phyloP scores from a whole-genome alignment of 2,797 vertebrate genomes.

The Tangara arthus region DNA sequence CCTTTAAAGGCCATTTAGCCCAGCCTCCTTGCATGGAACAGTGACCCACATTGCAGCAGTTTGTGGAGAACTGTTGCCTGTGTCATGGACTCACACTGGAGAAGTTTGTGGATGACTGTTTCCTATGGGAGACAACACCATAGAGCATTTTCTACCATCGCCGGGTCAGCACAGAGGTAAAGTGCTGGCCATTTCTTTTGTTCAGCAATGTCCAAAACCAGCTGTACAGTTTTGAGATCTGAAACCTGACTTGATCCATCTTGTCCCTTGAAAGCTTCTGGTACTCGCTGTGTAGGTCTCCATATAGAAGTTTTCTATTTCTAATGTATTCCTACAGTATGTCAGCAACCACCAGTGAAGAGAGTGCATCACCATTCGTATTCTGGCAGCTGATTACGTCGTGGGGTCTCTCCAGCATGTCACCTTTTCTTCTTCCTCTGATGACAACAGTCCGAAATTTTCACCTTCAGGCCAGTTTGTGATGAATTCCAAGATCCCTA shows the following conservation, averaged over 20 bases:
- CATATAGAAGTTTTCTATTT: background rate
- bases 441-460: background rate
- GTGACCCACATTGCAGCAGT: background rate
- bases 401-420: background rate
- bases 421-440: background rate
- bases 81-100: background rate
- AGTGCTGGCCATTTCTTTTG: background rate
- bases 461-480: background rate
- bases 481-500: background rate
- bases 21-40: background rate
- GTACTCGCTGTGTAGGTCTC: fast-evolving
- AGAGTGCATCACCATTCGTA: background rate
- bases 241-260: background rate
- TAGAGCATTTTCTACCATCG: background rate
- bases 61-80: background rate
- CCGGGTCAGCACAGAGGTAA: background rate
- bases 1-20: background rate
- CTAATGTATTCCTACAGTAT: background rate
- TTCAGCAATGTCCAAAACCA: background rate
- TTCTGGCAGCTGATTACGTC: background rate
- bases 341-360: background rate
- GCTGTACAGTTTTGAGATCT: background rate
- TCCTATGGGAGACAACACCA: background rate
- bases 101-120: background rate
- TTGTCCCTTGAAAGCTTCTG: background rate